These are phyloP conservation scores for Saxidomus purpurata DNA, from an alignment of 1,140 invertebrate genomes.

Conservation along the genomic window DNA sequence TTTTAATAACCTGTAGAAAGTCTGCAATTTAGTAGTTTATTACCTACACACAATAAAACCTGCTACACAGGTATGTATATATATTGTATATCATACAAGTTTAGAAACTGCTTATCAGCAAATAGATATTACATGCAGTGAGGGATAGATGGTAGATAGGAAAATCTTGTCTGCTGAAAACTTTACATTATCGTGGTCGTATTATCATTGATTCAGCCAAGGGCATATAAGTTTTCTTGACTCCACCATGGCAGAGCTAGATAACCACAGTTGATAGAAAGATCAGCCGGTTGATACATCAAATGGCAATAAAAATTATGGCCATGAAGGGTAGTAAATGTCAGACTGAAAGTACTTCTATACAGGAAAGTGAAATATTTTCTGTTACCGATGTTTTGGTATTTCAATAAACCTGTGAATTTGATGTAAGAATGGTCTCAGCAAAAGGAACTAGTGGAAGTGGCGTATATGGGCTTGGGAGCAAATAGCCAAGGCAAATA, in stretches of 20 bases:
- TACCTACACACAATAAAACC: neutral
- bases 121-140: constrained; percentile 12
- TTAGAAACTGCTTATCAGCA: neutral
- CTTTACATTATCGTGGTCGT: neutral
- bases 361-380: too few relatives aligned
- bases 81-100: neutral
- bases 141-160: neutral
- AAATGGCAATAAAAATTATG: neutral
- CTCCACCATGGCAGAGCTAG: neutral
- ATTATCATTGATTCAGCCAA: neutral
- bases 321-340: neutral
- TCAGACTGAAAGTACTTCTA: neutral
- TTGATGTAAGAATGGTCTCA: too few relatives aligned
- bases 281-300: neutral
- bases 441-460: too few relatives aligned
- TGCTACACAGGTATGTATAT: neutral
- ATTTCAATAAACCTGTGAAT: too few relatives aligned
- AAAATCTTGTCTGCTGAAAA: constrained; percentile 2
- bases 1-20: too few relatives aligned
- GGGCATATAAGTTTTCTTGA: neutral
- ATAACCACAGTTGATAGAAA: neutral
- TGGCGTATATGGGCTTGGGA: too few relatives aligned
- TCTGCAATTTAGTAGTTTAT: neutral
- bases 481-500: too few relatives aligned
- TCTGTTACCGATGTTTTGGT: too few relatives aligned